These are phyloP conservation scores for Bombylius discolor DNA, from an alignment of 2,888 invertebrate species.

Conservation along the genomic window DNA sequence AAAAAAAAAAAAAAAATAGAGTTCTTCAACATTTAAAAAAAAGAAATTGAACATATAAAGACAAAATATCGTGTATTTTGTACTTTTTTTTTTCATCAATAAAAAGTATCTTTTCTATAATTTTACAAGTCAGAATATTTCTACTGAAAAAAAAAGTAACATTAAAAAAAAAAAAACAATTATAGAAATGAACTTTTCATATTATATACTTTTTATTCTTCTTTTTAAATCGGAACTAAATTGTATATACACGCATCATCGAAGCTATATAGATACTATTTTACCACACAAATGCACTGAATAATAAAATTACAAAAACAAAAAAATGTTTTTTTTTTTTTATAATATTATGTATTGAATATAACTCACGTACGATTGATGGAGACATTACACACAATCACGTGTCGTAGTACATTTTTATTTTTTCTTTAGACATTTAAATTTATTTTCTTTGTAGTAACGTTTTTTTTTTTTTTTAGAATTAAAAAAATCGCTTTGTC, in stretches of 20 bases:
- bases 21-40: too few relatives aligned
- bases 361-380: conserved; percentile 7
- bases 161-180: too few relatives aligned
- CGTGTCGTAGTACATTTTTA: background rate
- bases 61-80: too few relatives aligned
- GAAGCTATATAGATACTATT: background rate
- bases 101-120: too few relatives aligned
- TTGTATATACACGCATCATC: conserved; percentile 8
- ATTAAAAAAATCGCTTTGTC: background rate
- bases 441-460: background rate
- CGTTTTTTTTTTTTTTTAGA: background rate
- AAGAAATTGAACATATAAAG: too few relatives aligned
- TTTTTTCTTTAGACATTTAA: background rate
- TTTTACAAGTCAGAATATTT: too few relatives aligned
- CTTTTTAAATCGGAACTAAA: conserved; percentile 3
- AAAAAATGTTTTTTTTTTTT: background rate
- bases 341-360: conserved; percentile 1
- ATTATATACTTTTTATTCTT: background rate
- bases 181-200: background rate
- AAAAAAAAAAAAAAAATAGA: too few relatives aligned
- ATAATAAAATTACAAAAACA: too few relatives aligned
- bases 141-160: too few relatives aligned
- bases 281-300: too few relatives aligned
- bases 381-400: conserved; percentile 6
- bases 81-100: too few relatives aligned